Percentiles rank a stretch among this genome's conserved stretches.
Evolutionary conservation across 2,888 invertebrate genomes (phyloP).

Genomic region (Volucella zonaria): DNA sequence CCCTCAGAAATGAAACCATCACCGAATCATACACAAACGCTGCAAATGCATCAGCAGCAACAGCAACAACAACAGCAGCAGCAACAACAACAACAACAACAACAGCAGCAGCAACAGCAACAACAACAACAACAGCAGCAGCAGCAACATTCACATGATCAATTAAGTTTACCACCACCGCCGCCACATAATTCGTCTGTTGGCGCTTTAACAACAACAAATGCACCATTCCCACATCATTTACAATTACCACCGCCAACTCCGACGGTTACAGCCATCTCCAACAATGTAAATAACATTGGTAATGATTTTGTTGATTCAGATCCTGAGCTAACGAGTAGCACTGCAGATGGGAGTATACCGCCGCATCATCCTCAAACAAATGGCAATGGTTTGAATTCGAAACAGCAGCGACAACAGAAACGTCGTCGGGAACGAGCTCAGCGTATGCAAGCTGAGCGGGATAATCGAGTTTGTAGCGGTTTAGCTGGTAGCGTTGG

Average conservation of each 20-base stretch:
- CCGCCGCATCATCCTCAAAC: conserved; percentile 62
- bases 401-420: conserved; percentile 85
- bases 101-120: conserved; percentile 60
- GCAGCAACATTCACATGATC: conserved; percentile 72
- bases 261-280: conserved; percentile 72
- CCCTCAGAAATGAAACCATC: conserved; percentile 68
- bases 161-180: conserved; percentile 70
- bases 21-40: conserved; percentile 69
- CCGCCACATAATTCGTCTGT: conserved; percentile 68
- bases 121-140: conserved; percentile 51
- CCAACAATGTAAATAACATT: conserved; percentile 49
- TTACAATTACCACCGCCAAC: conserved; percentile 74
- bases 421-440: conserved; percentile 95
- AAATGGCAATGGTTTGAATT: conserved; percentile 76
- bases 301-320: conserved; percentile 79
- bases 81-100: conserved; percentile 51
- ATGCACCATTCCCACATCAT: conserved; percentile 69
- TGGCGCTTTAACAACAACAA: conserved; percentile 67
- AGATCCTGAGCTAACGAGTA: conserved; percentile 80
- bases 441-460: conserved; percentile 94
- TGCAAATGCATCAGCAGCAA: conserved; percentile 70
- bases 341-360: conserved; percentile 75
- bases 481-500: conserved; percentile 81
- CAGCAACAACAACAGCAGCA: conserved; percentile 62
- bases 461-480: conserved; percentile 84